Percentiles rank a stretch among this genome's conserved stretches.
These are phyloP conservation scores for Rousettus leschenaultii DNA, from an alignment of 2,113 vertebrate genomes.

Conservation along the genomic window DNA sequence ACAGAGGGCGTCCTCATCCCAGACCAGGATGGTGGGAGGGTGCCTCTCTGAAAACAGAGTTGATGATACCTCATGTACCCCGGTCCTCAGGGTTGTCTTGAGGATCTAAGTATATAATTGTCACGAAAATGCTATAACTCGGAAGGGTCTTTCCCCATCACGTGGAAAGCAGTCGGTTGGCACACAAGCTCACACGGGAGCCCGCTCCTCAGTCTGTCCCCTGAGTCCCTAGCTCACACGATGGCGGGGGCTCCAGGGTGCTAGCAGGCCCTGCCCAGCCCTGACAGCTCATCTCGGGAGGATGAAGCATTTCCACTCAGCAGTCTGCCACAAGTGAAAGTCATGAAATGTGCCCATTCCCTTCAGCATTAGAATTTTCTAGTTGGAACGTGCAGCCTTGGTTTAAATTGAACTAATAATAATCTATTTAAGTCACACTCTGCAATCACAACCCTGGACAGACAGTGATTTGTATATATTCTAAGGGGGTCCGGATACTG, in stretches of 20 bases:
- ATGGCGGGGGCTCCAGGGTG: too few species aligned
- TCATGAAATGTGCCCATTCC: accelerated
- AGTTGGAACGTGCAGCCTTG: neutral
- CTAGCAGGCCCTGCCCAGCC: accelerated
- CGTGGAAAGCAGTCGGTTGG: neutral
- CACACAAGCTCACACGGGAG: accelerated
- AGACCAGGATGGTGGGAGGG: neutral
- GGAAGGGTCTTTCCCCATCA: neutral
- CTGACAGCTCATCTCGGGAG: too few species aligned
- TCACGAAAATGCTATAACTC: neutral
- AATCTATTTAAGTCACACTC: neutral
- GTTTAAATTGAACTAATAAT: neutral
- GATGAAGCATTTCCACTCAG: neutral
- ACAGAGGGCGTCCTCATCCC: too few species aligned
- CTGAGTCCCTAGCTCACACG: too few species aligned
- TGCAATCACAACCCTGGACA: neutral
- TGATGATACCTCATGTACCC: too few species aligned
- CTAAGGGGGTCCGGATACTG: neutral
- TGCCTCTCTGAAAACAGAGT: neutral
- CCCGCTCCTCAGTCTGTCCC: neutral
- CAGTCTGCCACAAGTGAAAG: neutral
- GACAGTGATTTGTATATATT: neutral
- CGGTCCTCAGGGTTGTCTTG: neutral
- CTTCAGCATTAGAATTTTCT: neutral
- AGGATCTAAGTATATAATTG: neutral